Evolutionary conservation across 2,888 invertebrate genomes (phyloP).

Genomic region (Ectobius pallidus): DNA sequence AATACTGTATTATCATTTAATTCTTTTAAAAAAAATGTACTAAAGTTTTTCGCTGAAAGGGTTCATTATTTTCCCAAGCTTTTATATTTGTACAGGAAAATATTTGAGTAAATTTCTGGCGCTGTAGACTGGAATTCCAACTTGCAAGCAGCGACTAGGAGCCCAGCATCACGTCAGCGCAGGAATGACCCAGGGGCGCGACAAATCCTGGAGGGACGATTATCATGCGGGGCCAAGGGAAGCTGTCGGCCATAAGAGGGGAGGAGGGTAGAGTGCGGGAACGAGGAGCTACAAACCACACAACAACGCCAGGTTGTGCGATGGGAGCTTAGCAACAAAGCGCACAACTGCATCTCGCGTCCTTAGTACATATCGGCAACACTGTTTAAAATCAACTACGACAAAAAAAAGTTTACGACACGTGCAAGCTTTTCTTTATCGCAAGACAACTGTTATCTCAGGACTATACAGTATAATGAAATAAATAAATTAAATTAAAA

Average conservation of each 20-base stretch:
- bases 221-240: neutral
- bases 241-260: neutral
- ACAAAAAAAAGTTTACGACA: neutral
- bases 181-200: slow-evolving; percentile 10
- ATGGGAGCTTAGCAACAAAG: slow-evolving; percentile 32
- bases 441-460: no score
- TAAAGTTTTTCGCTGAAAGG: no score
- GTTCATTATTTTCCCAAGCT: no score
- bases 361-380: slow-evolving; percentile 16
- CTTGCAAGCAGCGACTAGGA: no score
- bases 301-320: slow-evolving; percentile 21
- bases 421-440: neutral
- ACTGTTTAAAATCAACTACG: neutral
- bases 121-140: no score
- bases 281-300: slow-evolving; percentile 35
- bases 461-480: no score
- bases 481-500: no score
- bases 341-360: neutral
- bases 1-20: no score
- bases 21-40: no score
- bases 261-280: slow-evolving; percentile 28
- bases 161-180: no score
- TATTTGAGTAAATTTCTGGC: no score
- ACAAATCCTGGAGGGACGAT: neutral
- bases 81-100: no score